Evolutionary conservation across 2,797 vertebrate genomes (phyloP).

Genomic region (Myoxocephalus aenaeus): DNA sequence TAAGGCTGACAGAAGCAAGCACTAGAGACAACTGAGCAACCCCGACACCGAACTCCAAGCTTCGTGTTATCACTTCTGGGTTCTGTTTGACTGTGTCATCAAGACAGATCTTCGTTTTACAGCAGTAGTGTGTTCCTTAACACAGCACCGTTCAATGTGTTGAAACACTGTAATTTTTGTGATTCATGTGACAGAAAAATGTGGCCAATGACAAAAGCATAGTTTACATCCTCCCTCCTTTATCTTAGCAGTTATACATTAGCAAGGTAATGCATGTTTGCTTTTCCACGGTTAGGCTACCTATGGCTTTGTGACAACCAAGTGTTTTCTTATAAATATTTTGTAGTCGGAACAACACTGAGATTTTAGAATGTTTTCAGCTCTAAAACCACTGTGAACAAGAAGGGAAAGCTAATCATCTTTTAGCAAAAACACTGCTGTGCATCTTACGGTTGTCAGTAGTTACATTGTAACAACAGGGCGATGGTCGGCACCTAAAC

Average conservation of each 20-base stretch:
- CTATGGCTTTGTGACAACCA: conserved; percentile 6
- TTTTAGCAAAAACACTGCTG: conserved; percentile 24
- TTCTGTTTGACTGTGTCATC: conserved; percentile 21
- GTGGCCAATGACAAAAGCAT: conserved; percentile 4
- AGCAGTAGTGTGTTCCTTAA: conserved; percentile 10
- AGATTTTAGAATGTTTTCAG: conserved; percentile 14
- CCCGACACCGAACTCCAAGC: conserved; percentile 7
- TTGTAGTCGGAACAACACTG: not conserved
- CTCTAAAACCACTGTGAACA: conserved; percentile 25
- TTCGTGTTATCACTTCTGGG: conserved; percentile 32
- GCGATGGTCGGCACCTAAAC: conserved; percentile 14
- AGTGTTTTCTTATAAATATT: not conserved
- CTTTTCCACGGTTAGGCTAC: not conserved
- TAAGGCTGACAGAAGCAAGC: conserved; percentile 42
- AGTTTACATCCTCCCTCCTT: conserved; percentile 16
- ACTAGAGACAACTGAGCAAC: conserved; percentile 28
- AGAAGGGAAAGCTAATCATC: conserved; percentile 24
- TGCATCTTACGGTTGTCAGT: conserved; percentile 49
- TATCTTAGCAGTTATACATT: not conserved
- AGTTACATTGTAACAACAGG: conserved; percentile 37
- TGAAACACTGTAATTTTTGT: conserved; percentile 38
- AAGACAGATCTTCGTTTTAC: not conserved
- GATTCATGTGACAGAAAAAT: conserved; percentile 26
- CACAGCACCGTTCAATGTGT: conserved; percentile 20
- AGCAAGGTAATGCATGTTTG: conserved; percentile 1